phyloP scores from a whole-genome alignment of 2,113 vertebrate species.

The Phainopepla nitens region DNA sequence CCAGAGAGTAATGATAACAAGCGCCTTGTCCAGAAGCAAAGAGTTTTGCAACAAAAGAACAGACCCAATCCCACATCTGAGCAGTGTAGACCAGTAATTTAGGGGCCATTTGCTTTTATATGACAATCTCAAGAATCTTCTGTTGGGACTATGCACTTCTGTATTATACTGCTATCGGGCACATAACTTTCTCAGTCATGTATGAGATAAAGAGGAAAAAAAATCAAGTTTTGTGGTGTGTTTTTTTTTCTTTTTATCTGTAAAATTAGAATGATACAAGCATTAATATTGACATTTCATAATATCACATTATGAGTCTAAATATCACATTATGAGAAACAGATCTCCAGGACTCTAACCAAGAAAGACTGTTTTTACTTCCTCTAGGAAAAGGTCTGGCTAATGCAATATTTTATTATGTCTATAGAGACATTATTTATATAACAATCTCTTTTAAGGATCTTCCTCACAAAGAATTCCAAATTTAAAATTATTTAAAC shows the following conservation, averaged over 20 bases:
- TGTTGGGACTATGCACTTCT: background rate
- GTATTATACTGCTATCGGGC: constrained; percentile 1
- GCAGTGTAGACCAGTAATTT: background rate
- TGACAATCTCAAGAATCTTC: background rate
- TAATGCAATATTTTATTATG: constrained; percentile 1
- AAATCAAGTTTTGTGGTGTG: background rate
- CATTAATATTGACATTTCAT: constrained; percentile 15
- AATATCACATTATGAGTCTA: constrained; percentile 16
- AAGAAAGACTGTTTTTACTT: constrained; percentile 5
- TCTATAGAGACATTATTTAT: background rate
- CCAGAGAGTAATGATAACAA: background rate
- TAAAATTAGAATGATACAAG: background rate
- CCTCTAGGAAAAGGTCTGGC: background rate
- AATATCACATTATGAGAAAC: constrained; percentile 21
- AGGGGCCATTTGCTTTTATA: constrained; percentile 20
- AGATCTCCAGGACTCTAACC: background rate
- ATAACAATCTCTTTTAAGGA: background rate
- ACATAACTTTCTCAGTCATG: background rate
- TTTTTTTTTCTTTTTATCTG: background rate
- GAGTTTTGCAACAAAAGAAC: background rate
- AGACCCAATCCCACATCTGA: background rate
- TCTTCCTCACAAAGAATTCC: background rate
- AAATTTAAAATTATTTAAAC: background rate
- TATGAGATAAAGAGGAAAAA: constrained; percentile 29
- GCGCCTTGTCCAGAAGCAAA: background rate